phyloP scores from a whole-genome alignment of 1,140 invertebrate genomes.

The Cotesia glomerata region DNA sequence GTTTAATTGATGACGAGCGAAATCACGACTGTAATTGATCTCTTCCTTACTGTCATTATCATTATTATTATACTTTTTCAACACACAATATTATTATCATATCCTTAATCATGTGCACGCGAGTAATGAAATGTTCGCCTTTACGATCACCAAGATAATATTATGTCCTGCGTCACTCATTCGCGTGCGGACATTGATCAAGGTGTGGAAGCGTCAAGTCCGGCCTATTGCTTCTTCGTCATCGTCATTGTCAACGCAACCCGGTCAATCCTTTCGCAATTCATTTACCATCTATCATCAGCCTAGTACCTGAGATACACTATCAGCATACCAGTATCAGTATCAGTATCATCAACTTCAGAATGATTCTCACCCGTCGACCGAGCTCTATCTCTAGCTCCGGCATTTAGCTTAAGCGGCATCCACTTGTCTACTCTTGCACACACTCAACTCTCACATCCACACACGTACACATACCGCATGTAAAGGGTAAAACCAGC shows the following conservation, averaged over 20 bases:
- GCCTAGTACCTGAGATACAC: background rate
- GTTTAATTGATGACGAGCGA: too few relatives aligned
- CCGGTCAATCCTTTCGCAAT: background rate
- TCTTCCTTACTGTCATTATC: too few relatives aligned
- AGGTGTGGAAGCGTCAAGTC: background rate
- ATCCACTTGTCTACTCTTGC: too few relatives aligned
- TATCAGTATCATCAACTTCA: too few relatives aligned
- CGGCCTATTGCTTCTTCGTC: background rate
- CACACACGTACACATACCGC: too few relatives aligned
- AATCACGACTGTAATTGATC: too few relatives aligned
- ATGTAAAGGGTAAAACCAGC: background rate
- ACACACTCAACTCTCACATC: too few relatives aligned
- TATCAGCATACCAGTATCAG: too few relatives aligned
- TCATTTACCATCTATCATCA: background rate
- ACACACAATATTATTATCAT: background rate
- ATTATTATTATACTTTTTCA: too few relatives aligned
- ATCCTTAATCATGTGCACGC: background rate
- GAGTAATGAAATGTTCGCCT: slow-evolving; percentile 2
- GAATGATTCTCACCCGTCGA: too few relatives aligned
- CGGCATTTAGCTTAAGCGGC: too few relatives aligned
- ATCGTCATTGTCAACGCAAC: background rate
- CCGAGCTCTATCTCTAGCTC: too few relatives aligned
- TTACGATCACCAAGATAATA: background rate
- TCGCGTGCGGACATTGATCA: slow-evolving; percentile 16
- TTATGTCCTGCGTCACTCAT: background rate